Evolutionary conservation across 30 jellyfish, hydroid and myxozoan genomes (phyloP).

Genomic region (Cassiopea andromeda): DNA sequence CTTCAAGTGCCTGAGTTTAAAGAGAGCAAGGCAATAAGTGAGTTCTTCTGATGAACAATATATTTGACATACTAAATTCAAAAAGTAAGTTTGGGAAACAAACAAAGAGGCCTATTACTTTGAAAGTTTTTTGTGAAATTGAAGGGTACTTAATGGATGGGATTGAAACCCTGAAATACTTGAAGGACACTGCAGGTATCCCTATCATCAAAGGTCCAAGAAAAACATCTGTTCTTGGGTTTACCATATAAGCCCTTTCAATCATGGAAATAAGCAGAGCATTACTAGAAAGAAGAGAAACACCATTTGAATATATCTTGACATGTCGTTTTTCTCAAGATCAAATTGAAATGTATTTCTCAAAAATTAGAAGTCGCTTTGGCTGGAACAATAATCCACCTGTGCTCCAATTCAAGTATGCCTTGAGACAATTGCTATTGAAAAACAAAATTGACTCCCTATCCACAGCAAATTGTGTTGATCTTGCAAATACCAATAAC

Average conservation of each 20-base stretch:
- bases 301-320: conserved; percentile 38
- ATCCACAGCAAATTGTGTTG: conserved; percentile 51
- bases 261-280: background rate
- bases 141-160: background rate
- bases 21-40: conserved; percentile 45
- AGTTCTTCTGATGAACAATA: conserved; percentile 13
- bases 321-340: conserved; percentile 54
- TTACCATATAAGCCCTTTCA: conserved; percentile 3
- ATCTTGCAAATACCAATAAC: background rate
- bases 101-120: background rate
- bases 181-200: conserved; percentile 20
- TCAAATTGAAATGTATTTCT: conserved; percentile 43
- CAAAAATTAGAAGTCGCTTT: conserved; percentile 33
- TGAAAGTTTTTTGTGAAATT: conserved; percentile 9
- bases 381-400: conserved; percentile 67
- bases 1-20: conserved; percentile 6
- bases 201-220: conserved; percentile 20
- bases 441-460: conserved; percentile 47
- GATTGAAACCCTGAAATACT: background rate
- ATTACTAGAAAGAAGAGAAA: conserved; percentile 1
- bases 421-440: conserved; percentile 21
- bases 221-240: conserved; percentile 22
- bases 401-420: conserved; percentile 39
- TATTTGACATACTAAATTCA: conserved; percentile 18
- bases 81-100: conserved; percentile 37